Conservation (phyloP, 2,113 vertebrate species). For the Psittacus erithacus region DNA sequence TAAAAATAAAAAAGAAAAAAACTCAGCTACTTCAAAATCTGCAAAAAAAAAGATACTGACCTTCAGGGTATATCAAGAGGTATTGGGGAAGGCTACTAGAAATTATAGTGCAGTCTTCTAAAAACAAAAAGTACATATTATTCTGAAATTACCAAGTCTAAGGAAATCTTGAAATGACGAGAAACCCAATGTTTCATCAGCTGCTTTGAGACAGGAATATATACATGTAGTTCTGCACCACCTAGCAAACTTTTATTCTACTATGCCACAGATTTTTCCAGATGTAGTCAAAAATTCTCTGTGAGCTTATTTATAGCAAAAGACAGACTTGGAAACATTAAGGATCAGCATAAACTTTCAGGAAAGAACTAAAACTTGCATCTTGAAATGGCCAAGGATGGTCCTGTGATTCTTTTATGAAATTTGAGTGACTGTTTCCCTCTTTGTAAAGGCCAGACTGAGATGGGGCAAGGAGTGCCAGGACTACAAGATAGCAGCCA, state of each 20-base stretch:
- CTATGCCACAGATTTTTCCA: not conserved
- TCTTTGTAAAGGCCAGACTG: slow-evolving; percentile 65
- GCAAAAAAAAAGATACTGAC: not conserved
- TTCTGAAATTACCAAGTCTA: not conserved
- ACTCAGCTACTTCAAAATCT: not conserved
- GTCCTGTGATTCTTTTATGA: not conserved
- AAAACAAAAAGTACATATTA: not conserved
- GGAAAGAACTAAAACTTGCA: not conserved
- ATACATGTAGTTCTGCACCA: not conserved
- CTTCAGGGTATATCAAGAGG: not conserved
- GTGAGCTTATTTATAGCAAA: not conserved
- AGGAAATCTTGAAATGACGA: not conserved
- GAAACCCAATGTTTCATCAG: not conserved
- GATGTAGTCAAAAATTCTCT: not conserved
- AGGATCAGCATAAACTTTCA: not conserved
- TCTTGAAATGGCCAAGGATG: not conserved
- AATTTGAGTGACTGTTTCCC: not conserved
- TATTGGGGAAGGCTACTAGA: not conserved
- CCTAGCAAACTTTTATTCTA: not conserved
- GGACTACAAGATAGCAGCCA: slow-evolving; percentile 66
- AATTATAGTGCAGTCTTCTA: not conserved
- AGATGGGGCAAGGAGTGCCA: slow-evolving; percentile 75
- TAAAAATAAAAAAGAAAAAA: not conserved
- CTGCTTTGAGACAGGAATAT: not conserved
- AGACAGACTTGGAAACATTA: not conserved